Conservation (phyloP, 2,888 invertebrate species). For the Pachycephus smyrnensis region DNA sequence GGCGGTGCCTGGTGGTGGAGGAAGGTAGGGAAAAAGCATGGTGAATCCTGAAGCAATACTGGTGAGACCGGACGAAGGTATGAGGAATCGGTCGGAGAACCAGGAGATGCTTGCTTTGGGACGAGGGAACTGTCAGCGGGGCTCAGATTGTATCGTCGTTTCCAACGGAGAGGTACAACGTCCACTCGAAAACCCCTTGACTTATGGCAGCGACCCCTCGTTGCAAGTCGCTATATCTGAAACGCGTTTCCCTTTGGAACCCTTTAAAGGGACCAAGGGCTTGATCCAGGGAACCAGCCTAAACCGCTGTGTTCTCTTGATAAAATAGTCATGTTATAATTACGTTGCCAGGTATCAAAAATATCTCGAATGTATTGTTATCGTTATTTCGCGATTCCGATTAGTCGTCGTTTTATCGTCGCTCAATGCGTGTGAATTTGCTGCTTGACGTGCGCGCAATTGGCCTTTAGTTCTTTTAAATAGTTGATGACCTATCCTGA, state of each 20-base stretch:
- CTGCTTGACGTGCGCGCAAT: no score
- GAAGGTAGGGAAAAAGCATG: conserved; percentile 2
- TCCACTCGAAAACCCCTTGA: conserved; percentile 43
- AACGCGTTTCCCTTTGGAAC: neutral
- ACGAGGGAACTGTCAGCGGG: conserved; percentile 47
- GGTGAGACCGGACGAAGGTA: neutral
- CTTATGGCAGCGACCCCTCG: conserved; percentile 31
- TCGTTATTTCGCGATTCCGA: no score
- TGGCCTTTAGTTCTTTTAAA: no score
- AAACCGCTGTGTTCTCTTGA: neutral
- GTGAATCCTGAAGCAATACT: neutral
- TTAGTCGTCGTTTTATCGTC: no score
- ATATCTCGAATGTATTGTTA: no score
- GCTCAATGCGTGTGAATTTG: no score
- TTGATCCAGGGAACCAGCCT: neutral
- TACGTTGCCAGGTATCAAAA: no score
- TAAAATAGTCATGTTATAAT: no score
- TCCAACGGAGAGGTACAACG: conserved; percentile 48
- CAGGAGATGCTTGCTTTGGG: conserved; percentile 23
- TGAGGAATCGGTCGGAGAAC: conserved; percentile 16
- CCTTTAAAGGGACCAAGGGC: neutral
- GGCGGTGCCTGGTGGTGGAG: conserved; percentile 16
- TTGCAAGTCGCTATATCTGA: conserved; percentile 5
- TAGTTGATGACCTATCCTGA: no score
- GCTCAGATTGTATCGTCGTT: conserved; percentile 52